Percentiles rank a stretch among this genome's conserved stretches.
Evolutionary conservation across 2,888 invertebrate species (phyloP).

Genomic region (Drosophila putrida): DNA sequence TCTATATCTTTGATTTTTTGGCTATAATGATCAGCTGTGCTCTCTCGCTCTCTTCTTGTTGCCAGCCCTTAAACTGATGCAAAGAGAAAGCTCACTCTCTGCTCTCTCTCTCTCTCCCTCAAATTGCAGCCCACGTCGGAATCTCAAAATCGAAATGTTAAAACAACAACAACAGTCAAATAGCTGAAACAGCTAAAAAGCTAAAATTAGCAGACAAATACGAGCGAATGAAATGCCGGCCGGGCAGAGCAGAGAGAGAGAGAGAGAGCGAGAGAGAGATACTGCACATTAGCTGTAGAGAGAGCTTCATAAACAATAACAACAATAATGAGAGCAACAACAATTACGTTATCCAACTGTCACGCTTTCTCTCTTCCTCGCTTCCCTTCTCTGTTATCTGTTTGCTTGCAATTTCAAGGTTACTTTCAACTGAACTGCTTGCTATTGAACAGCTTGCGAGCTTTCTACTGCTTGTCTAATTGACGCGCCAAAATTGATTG

Average conservation of each 20-base stretch:
- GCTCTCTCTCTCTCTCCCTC: conserved; percentile 1
- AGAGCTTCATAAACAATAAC: conserved; percentile 49
- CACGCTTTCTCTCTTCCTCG: conserved; percentile 12
- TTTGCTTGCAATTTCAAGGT: conserved; percentile 56
- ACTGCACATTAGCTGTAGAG: conserved; percentile 22
- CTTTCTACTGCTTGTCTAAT: conserved; percentile 38
- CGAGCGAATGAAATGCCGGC: conserved; percentile 52
- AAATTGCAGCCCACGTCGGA: conserved; percentile 43
- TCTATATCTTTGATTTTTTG: not conserved
- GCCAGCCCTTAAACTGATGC: conserved; percentile 18
- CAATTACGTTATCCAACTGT: conserved; percentile 15
- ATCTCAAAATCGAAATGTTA: conserved; percentile 47
- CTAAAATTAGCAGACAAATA: conserved; percentile 75
- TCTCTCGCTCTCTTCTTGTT: not conserved
- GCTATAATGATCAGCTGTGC: conserved; percentile 26
- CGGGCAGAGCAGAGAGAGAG: conserved; percentile 49
- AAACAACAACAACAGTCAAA: conserved; percentile 37
- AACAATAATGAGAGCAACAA: conserved; percentile 38
- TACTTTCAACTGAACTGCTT: conserved; percentile 58
- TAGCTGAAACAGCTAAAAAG: conserved; percentile 73
- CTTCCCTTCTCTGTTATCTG: not conserved
- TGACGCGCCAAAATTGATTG: conserved; percentile 36
- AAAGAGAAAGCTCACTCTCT: conserved; percentile 12
- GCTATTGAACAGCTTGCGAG: conserved; percentile 11
- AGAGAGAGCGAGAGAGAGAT: not conserved